Conservation (phyloP, 2,113 vertebrate genomes). For the Embiotoca jacksoni region DNA sequence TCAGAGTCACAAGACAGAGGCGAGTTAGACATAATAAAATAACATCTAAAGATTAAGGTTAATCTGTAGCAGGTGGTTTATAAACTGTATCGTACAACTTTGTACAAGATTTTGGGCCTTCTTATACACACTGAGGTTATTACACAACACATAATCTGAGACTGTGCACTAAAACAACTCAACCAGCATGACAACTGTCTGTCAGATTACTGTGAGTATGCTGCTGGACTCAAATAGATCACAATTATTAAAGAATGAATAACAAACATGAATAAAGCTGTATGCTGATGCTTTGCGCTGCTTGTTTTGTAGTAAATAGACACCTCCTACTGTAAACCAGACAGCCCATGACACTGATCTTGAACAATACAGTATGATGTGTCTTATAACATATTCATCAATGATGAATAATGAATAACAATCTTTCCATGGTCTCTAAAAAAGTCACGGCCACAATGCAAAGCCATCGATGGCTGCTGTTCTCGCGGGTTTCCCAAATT, state of each 20-base stretch:
- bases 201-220: not conserved
- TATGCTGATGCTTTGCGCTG: conserved; percentile 14
- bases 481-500: conserved; percentile 32
- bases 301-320: conserved; percentile 35
- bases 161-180: no score
- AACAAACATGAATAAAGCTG: not conserved
- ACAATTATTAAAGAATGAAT: not conserved
- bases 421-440: conserved; percentile 30
- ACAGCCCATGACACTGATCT: conserved; percentile 46
- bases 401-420: conserved; percentile 44
- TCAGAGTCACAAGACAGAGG: no score
- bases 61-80: no score
- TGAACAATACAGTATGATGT: conserved; percentile 25
- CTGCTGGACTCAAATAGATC: not conserved
- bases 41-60: no score
- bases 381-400: conserved; percentile 56
- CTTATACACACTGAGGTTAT: no score
- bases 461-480: conserved; percentile 13
- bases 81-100: no score
- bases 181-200: no score
- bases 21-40: no score
- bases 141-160: no score
- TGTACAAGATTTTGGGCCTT: no score
- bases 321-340: conserved; percentile 31
- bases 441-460: not conserved